A percentile compares a stretch with the other conserved stretches of the same genome.
phyloP scores from a whole-genome alignment of 2,888 invertebrate species.

The Eulithis prunata region DNA sequence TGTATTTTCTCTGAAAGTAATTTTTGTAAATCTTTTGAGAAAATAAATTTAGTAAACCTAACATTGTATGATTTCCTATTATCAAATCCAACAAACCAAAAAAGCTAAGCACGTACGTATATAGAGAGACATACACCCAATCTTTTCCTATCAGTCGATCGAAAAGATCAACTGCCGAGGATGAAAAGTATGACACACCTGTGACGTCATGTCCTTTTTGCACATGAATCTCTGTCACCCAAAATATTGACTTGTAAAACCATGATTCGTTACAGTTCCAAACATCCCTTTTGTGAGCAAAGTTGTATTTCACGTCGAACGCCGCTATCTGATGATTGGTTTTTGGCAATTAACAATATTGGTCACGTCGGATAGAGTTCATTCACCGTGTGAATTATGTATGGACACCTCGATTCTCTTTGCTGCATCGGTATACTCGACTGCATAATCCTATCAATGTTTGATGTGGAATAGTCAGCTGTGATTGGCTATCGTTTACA shows the following conservation, averaged over 20 bases:
- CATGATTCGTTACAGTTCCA: slow-evolving; percentile 39
- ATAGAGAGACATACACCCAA: no score
- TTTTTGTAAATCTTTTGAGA: no score
- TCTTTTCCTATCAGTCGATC: no score
- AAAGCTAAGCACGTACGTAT: no score
- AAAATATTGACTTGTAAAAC: slow-evolving; percentile 32
- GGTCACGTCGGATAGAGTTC: slow-evolving; percentile 80
- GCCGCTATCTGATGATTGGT: slow-evolving; percentile 84
- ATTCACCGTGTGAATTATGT: slow-evolving; percentile 84
- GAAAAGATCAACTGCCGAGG: no score
- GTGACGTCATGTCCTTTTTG: neutral
- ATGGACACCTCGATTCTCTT: slow-evolving; percentile 74
- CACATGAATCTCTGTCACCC: slow-evolving; percentile 26
- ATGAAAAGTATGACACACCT: no score
- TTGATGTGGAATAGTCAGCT: slow-evolving; percentile 16
- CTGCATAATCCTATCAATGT: slow-evolving; percentile 47
- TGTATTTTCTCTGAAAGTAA: no score
- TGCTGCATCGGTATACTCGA: slow-evolving; percentile 63
- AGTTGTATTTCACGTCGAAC: slow-evolving; percentile 80
- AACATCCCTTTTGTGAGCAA: slow-evolving; percentile 68
- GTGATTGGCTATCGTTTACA: slow-evolving; percentile 1
- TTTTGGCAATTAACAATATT: slow-evolving; percentile 85
- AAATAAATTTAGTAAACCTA: no score
- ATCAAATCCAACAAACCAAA: no score
- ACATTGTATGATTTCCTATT: no score